Conservation (phyloP, 53 echinoderm and acorn worm species). For the Zoroaster sp. region DNA sequence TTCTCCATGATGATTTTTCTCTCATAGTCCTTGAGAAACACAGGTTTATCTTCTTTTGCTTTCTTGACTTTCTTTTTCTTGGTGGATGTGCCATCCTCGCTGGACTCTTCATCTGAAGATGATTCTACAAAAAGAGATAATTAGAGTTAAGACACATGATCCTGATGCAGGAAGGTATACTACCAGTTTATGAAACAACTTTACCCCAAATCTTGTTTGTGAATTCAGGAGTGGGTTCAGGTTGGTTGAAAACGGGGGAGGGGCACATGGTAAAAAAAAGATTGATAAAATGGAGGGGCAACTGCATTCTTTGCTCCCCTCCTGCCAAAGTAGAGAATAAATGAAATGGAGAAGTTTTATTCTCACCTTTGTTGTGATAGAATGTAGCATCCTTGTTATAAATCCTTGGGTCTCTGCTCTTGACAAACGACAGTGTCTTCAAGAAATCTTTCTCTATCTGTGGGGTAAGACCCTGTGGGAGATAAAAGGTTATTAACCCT, state of each 20-base stretch:
- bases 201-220: no score
- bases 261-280: no score
- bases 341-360: no score
- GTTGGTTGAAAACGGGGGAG: no score
- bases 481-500: neutral
- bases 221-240: no score
- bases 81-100: neutral
- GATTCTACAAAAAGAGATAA: neutral
- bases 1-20: constrained; percentile 93
- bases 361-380: constrained; percentile 74
- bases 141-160: no score
- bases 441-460: constrained; percentile 89
- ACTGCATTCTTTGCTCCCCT: no score
- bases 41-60: constrained; percentile 52
- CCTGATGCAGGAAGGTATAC: no score
- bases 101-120: neutral
- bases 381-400: constrained; percentile 78
- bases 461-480: constrained; percentile 75
- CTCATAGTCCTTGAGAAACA: constrained; percentile 93
- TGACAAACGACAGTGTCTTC: constrained; percentile 82
- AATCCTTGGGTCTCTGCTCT: constrained; percentile 83
- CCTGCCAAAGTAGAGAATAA: no score
- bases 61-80: constrained; percentile 35
- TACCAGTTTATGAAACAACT: no score
- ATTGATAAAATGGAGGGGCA: no score